A percentile compares a stretch with the other conserved stretches of the same genome.
Conservation (phyloP, 2,797 vertebrate species). For the Chloroceryle amazona region DNA sequence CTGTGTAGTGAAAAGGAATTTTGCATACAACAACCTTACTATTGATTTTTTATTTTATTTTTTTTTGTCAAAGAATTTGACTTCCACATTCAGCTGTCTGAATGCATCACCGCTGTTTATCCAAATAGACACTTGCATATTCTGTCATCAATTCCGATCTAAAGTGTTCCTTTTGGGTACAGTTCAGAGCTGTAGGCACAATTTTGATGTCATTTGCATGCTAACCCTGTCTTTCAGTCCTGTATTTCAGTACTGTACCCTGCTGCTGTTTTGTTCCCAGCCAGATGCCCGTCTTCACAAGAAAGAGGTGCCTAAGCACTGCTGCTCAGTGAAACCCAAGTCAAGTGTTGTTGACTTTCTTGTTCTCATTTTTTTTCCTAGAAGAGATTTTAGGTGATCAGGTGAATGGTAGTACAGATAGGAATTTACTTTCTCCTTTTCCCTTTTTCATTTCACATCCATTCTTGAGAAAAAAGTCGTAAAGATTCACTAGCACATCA, state of each 20-base stretch:
- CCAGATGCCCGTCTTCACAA: too few species aligned
- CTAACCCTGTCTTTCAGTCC: not conserved
- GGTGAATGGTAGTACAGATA: not conserved
- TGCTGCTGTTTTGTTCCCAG: not conserved
- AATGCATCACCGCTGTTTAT: not conserved
- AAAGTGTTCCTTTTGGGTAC: not conserved
- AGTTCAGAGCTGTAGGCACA: not conserved
- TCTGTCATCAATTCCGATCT: not conserved
- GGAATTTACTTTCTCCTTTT: not conserved
- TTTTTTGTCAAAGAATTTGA: not conserved
- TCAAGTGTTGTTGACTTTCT: not conserved
- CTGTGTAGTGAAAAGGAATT: not conserved
- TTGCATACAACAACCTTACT: not conserved
- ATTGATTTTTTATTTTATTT: not conserved
- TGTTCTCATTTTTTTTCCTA: not conserved
- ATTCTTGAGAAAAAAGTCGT: not conserved
- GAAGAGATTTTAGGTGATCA: not conserved
- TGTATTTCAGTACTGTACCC: not conserved
- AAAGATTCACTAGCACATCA: not conserved
- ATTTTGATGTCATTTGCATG: not conserved
- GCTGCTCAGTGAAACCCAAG: not conserved
- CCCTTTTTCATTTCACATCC: not conserved
- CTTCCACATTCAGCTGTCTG: not conserved
- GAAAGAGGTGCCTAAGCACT: not conserved
- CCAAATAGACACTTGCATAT: not conserved